phyloP scores from a whole-genome alignment of 2,113 vertebrate species.

The Cardinalis cardinalis region DNA sequence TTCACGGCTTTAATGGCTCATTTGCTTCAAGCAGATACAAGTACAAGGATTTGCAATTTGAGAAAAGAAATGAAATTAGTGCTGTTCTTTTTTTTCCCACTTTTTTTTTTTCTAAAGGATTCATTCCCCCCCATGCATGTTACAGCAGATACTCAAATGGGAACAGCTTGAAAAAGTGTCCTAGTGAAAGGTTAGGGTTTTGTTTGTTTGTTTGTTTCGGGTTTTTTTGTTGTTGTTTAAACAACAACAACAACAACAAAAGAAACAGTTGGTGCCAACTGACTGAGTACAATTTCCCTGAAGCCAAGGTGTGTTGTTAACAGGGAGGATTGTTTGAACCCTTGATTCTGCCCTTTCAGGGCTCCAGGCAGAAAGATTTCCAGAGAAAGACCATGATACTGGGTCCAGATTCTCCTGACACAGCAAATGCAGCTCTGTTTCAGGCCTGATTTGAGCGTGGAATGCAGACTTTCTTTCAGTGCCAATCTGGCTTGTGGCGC shows the following conservation, averaged over 20 bases:
- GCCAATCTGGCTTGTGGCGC: background rate
- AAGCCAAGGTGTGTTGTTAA: background rate
- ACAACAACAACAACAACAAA: too few relatives aligned
- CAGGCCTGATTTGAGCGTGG: background rate
- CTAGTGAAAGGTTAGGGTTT: background rate
- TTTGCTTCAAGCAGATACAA: background rate
- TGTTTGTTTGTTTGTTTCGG: too few relatives aligned
- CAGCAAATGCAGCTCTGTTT: background rate
- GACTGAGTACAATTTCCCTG: background rate
- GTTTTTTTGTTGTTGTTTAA: too few relatives aligned
- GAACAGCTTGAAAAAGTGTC: background rate
- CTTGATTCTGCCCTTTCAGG: background rate
- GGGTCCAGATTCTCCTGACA: background rate
- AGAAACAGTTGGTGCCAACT: background rate
- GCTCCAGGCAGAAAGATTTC: background rate
- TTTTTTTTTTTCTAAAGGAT: background rate
- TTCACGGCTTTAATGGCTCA: constrained; percentile 8
- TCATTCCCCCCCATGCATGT: background rate
- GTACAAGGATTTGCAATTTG: constrained; percentile 13
- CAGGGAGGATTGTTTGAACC: background rate
- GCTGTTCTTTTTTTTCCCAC: background rate
- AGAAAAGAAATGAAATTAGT: constrained; percentile 58
- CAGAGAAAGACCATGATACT: background rate
- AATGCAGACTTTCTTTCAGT: background rate
- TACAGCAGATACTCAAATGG: background rate